Evolutionary conservation across 2,113 vertebrate genomes (phyloP).

Genomic region (Hymenochirus boettgeri): DNA sequence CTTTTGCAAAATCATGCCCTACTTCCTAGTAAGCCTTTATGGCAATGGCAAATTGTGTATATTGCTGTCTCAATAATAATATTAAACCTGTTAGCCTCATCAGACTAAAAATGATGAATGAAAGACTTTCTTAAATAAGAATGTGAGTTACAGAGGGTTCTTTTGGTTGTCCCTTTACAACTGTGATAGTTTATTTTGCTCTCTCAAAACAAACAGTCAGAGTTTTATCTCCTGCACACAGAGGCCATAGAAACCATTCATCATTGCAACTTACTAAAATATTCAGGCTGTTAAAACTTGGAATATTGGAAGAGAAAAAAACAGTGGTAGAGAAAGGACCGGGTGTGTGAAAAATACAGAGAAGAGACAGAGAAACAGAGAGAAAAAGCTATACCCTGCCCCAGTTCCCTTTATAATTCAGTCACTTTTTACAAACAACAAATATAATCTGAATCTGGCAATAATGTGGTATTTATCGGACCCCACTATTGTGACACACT

Average conservation of each 20-base stretch:
- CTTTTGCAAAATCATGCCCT: too few relatives aligned
- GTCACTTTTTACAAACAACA: too few relatives aligned
- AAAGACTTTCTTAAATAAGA: constrained; percentile 10
- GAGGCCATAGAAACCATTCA: constrained; percentile 62
- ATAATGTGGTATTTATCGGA: too few relatives aligned
- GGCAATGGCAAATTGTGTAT: background rate
- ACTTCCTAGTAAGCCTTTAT: too few relatives aligned
- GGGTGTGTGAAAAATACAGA: constrained; percentile 19
- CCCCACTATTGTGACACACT: too few relatives aligned
- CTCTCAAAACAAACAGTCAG: constrained; percentile 65
- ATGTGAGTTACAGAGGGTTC: constrained; percentile 29
- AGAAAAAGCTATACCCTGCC: too few relatives aligned
- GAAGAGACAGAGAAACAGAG: constrained; percentile 43
- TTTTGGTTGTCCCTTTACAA: constrained; percentile 23
- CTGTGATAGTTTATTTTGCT: constrained; percentile 56
- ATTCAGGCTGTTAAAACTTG: constrained; percentile 24
- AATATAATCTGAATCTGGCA: too few relatives aligned
- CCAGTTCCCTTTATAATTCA: too few relatives aligned
- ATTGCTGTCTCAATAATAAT: background rate
- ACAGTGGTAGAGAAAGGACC: background rate
- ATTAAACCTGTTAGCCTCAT: constrained; percentile 13
- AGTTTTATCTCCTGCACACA: constrained; percentile 66
- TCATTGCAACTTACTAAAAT: constrained; percentile 46
- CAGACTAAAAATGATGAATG: constrained; percentile 4
- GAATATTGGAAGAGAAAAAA: background rate